phyloP scores from a whole-genome alignment of 2,888 invertebrate genomes.

The Drosophila tanythrix region DNA sequence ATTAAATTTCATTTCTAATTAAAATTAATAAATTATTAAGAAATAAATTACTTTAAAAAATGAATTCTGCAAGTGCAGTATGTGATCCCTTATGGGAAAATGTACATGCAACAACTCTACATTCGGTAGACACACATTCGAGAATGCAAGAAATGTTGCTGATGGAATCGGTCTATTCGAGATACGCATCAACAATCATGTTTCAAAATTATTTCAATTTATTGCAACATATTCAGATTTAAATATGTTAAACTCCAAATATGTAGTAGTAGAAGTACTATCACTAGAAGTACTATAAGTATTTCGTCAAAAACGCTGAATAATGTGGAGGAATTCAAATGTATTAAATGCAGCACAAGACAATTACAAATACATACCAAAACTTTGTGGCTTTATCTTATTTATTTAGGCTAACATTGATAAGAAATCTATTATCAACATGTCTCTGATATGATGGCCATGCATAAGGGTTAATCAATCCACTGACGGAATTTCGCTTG shows the following conservation, averaged over 20 bases:
- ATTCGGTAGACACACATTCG: background rate
- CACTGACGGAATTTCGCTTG: background rate
- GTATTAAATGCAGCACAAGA: background rate
- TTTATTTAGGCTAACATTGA: background rate
- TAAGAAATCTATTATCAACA: background rate
- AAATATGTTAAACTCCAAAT: background rate
- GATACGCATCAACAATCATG: too few relatives aligned
- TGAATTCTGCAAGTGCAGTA: background rate
- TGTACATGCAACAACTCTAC: background rate
- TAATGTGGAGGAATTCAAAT: background rate
- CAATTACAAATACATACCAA: background rate
- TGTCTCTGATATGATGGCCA: background rate
- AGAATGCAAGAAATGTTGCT: background rate
- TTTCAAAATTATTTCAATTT: background rate
- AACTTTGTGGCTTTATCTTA: background rate
- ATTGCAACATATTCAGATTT: background rate
- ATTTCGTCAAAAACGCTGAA: background rate
- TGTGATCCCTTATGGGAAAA: background rate
- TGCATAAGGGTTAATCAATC: background rate
- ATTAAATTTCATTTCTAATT: too few relatives aligned
- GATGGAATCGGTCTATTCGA: too few relatives aligned
- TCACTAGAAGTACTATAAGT: too few relatives aligned
- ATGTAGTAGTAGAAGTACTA: background rate
- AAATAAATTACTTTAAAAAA: background rate
- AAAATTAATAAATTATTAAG: fast-evolving